Conservation (phyloP, 2,888 invertebrate species). For the Limnephilus lunatus region DNA sequence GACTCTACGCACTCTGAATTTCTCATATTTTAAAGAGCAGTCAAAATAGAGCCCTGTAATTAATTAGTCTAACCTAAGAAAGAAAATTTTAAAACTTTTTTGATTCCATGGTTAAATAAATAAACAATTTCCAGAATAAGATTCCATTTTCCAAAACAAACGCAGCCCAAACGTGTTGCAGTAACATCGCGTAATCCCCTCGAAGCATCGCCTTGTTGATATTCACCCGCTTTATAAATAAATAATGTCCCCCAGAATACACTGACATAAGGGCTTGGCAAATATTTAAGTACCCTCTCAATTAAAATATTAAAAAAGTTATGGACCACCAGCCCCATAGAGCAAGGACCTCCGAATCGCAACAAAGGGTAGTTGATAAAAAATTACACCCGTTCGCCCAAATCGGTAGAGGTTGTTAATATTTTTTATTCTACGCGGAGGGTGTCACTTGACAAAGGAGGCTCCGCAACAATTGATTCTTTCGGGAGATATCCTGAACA, state of each 20-base stretch:
- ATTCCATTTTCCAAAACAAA: slow-evolving; percentile 23
- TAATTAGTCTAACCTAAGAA: background rate
- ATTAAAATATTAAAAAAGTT: slow-evolving; percentile 67
- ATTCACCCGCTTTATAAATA: slow-evolving; percentile 68
- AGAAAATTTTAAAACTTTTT: background rate
- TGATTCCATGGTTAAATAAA: background rate
- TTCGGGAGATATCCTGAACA: slow-evolving; percentile 57
- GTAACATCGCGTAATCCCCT: slow-evolving; percentile 57
- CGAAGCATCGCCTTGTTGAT: slow-evolving; percentile 61
- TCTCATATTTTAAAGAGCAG: too few relatives aligned
- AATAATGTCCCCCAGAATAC: slow-evolving; percentile 69
- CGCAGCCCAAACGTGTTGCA: slow-evolving; percentile 56
- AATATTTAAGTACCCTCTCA: slow-evolving; percentile 72
- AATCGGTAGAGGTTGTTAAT: slow-evolving; percentile 56
- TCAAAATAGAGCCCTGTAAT: background rate
- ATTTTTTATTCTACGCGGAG: slow-evolving; percentile 58
- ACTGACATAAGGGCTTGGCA: slow-evolving; percentile 71
- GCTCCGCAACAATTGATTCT: slow-evolving; percentile 65
- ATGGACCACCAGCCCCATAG: slow-evolving; percentile 54
- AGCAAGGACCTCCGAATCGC: slow-evolving; percentile 55
- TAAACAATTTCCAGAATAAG: background rate
- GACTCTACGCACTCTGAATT: too few relatives aligned
- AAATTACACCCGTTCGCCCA: slow-evolving; percentile 65
- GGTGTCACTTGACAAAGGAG: slow-evolving; percentile 65
- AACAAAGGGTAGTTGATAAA: slow-evolving; percentile 67